Percentiles rank a stretch among this genome's conserved stretches.
Conservation (phyloP, 2,888 invertebrate species). For the Pteria penguin region DNA sequence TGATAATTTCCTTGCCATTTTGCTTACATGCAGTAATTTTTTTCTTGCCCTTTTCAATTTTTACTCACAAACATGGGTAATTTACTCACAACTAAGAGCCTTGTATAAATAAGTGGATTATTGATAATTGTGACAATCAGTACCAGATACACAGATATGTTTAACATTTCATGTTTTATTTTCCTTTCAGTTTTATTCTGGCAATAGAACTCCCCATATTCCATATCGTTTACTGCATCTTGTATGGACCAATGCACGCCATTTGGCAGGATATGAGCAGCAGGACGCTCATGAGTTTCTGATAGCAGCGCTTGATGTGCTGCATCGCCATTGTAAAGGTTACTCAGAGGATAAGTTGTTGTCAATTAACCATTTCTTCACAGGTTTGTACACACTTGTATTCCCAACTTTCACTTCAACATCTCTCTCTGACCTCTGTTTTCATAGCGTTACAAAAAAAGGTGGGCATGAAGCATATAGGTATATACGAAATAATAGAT, state of each 20-base stretch:
- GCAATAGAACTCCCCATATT: slow-evolving; percentile 91
- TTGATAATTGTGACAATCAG: background rate
- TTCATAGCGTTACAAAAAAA: too few species aligned
- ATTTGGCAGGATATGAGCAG: slow-evolving; percentile 96
- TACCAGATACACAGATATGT: background rate
- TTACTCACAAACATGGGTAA: too few species aligned
- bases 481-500: too few species aligned
- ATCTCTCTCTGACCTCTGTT: too few species aligned
- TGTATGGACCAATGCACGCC: slow-evolving; percentile 97
- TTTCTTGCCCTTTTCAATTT: too few species aligned
- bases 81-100: too few species aligned
- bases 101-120: too few species aligned
- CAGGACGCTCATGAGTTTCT: slow-evolving; percentile 99
- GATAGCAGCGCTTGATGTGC: slow-evolving; percentile 94
- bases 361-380: slow-evolving; percentile 33
- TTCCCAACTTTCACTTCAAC: too few species aligned
- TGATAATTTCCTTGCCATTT: too few species aligned
- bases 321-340: slow-evolving; percentile 90
- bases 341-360: slow-evolving; percentile 42
- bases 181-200: slow-evolving; percentile 93
- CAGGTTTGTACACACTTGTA: slow-evolving; percentile 44
- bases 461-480: too few species aligned
- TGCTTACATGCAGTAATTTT: too few species aligned
- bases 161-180: too few species aligned
- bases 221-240: slow-evolving; percentile 93